phyloP scores from a whole-genome alignment of 53 echinoderm and acorn worm genomes.

The Luidia sarsii region DNA sequence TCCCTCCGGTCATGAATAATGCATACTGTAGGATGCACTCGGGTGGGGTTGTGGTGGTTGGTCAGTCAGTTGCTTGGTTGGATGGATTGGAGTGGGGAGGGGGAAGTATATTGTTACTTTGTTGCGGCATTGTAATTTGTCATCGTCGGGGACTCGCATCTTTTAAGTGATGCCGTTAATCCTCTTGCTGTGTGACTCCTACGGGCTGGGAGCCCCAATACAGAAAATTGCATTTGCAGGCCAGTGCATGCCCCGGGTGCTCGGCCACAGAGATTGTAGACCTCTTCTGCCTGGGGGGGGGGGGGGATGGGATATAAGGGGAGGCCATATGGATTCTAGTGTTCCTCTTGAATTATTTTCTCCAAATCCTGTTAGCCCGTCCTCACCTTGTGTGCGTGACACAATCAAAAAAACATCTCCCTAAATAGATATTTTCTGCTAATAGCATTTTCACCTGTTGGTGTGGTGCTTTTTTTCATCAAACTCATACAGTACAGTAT shows the following conservation, averaged over 20 bases:
- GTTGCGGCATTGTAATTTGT: constrained; percentile 17
- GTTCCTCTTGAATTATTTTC: neutral
- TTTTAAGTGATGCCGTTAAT: constrained; percentile 27
- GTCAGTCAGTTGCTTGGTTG: too few relatives aligned
- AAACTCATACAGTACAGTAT: too few relatives aligned
- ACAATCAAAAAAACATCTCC: too few relatives aligned
- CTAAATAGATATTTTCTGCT: too few relatives aligned
- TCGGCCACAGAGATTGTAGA: neutral
- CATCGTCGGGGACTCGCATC: constrained; percentile 11
- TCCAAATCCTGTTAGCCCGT: too few relatives aligned
- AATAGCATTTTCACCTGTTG: too few relatives aligned
- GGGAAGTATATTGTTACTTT: constrained; percentile 43
- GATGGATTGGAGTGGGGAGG: too few relatives aligned
- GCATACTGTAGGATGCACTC: constrained; percentile 11
- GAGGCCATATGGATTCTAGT: neutral
- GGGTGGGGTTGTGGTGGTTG: too few relatives aligned
- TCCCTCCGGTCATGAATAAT: constrained; percentile 4
- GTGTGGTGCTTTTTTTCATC: too few relatives aligned
- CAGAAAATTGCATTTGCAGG: constrained; percentile 44
- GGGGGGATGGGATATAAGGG: neutral
- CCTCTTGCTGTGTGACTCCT: constrained; percentile 29
- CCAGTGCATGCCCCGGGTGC: constrained; percentile 12
- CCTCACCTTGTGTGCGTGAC: too few relatives aligned
- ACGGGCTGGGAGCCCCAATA: neutral
- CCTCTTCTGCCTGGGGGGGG: neutral